Percentiles rank a stretch among this genome's conserved stretches.
Conservation (phyloP, 2,888 invertebrate species). For the Taenaris catops region DNA sequence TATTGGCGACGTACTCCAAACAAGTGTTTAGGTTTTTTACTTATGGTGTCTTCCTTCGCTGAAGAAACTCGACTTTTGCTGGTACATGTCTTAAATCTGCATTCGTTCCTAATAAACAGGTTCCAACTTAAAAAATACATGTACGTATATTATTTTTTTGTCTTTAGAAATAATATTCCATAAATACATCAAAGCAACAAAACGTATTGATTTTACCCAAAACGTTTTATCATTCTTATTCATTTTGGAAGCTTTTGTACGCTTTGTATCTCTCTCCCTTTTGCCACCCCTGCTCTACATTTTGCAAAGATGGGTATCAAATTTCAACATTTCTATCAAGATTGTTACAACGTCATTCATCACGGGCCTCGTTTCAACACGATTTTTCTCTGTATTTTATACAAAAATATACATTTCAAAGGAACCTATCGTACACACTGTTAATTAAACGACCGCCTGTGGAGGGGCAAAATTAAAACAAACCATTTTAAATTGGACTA, state of each 20-base stretch:
- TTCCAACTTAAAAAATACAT: too few species aligned
- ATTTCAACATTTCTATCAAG: constrained; percentile 13
- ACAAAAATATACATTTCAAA: constrained; percentile 27
- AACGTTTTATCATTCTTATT: constrained; percentile 4
- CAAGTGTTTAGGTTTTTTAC: too few species aligned
- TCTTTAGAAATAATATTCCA: too few species aligned
- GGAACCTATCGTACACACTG: constrained; percentile 64
- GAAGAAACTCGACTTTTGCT: too few species aligned
- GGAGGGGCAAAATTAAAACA: constrained; percentile 46
- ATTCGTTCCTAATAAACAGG: too few species aligned
- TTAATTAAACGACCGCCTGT: constrained; percentile 61
- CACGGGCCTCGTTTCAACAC: constrained; percentile 36
- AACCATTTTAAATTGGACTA: constrained; percentile 42
- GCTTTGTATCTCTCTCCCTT: constrained; percentile 1
- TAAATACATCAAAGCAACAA: too few species aligned
- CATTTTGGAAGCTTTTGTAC: constrained; percentile 4
- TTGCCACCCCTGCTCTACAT: constrained; percentile 6
- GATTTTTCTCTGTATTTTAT: constrained; percentile 33
- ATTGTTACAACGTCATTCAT: constrained; percentile 27
- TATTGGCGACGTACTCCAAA: too few species aligned
- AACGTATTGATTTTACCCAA: constrained; percentile 5
- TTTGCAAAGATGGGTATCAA: constrained; percentile 10
- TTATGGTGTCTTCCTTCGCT: too few species aligned
- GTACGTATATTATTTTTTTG: too few species aligned
- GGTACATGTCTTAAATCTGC: too few species aligned